These are phyloP conservation scores for Rousettus madagascariensis DNA, from an alignment of 2,797 vertebrate genomes.

Conservation along the genomic window DNA sequence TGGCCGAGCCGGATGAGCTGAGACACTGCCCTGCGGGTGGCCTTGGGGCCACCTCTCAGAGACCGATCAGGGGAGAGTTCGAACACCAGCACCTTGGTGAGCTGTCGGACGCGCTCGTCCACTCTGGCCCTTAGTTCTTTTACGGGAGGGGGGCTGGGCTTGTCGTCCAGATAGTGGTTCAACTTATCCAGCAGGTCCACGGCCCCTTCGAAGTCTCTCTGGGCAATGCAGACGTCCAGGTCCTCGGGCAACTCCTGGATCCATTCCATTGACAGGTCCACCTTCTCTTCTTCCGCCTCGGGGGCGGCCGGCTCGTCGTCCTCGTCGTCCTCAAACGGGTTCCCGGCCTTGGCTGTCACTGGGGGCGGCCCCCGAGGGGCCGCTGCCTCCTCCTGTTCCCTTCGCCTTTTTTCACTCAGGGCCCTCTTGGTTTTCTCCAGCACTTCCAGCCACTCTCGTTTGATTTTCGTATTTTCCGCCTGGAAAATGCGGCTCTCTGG, in stretches of 20 bases:
- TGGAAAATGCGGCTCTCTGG: conserved; percentile 98
- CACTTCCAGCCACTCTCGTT: conserved; percentile 98
- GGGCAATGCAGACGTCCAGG: conserved; percentile 97
- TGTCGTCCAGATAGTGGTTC: conserved; percentile 92
- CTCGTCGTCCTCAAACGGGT: conserved; percentile 91
- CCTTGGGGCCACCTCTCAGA: conserved; percentile 93
- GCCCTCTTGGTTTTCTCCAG: conserved; percentile 96
- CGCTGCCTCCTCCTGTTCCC: conserved; percentile 89
- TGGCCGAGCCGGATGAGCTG: conserved; percentile 97
- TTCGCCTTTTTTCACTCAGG: conserved; percentile 89
- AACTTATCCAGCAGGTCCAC: conserved; percentile 97
- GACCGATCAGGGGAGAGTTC: conserved; percentile 97
- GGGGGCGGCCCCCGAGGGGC: conserved; percentile 75
- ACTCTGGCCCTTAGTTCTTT: conserved; percentile 92
- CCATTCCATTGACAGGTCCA: conserved; percentile 94
- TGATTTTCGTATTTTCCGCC: conserved; percentile 97
- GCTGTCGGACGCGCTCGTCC: conserved; percentile 93
- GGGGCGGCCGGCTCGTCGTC: conserved; percentile 69
- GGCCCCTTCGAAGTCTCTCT: conserved; percentile 97
- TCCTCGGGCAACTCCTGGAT: conserved; percentile 98
- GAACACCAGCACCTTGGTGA: conserved; percentile 96
- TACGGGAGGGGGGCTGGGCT: conserved; percentile 89
- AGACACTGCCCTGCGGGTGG: conserved; percentile 94
- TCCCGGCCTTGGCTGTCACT: conserved; percentile 86
- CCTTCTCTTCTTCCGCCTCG: conserved; percentile 84